phyloP scores from a whole-genome alignment of 2,113 vertebrate species.

The Poeciliopsis occidentalis region DNA sequence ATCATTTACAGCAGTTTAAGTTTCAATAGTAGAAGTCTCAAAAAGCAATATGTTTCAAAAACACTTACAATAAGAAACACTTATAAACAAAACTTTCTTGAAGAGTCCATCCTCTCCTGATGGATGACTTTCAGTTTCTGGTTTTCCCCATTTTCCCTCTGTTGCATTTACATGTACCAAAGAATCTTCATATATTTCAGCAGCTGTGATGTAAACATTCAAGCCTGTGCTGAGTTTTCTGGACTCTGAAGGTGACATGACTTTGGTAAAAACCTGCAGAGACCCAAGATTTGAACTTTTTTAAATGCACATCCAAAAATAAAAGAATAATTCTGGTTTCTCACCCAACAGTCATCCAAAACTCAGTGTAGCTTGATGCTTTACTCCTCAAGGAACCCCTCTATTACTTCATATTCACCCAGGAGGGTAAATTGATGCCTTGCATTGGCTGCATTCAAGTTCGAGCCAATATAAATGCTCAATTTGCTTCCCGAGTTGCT shows the following conservation, averaged over 20 bases:
- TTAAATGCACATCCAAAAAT: slow-evolving; percentile 13
- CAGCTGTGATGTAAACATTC: slow-evolving; percentile 25
- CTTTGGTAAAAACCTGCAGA: slow-evolving; percentile 6
- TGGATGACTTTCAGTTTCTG: not conserved
- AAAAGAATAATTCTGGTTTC: slow-evolving; percentile 32
- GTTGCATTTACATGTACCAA: not conserved
- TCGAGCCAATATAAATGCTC: slow-evolving; percentile 11
- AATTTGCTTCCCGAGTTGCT: slow-evolving; percentile 13
- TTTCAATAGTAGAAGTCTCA: no score
- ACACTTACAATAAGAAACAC: not conserved
- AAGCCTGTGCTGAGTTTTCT: slow-evolving; percentile 2
- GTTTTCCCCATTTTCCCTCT: slow-evolving; percentile 3
- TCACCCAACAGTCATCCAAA: slow-evolving; percentile 44
- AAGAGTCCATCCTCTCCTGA: not conserved
- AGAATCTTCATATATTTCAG: not conserved
- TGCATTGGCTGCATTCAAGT: slow-evolving; percentile 3
- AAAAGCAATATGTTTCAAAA: not conserved
- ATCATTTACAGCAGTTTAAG: not conserved
- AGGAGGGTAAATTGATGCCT: slow-evolving; percentile 35
- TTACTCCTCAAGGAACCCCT: slow-evolving; percentile 44
- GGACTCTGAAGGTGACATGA: not conserved
- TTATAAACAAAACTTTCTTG: not conserved
- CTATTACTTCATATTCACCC: slow-evolving; percentile 56
- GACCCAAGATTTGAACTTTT: slow-evolving; percentile 28
- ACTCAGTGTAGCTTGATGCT: slow-evolving; percentile 56